Evolutionary conservation across 2,888 invertebrate genomes (phyloP).

Genomic region (Tortrix viridana): DNA sequence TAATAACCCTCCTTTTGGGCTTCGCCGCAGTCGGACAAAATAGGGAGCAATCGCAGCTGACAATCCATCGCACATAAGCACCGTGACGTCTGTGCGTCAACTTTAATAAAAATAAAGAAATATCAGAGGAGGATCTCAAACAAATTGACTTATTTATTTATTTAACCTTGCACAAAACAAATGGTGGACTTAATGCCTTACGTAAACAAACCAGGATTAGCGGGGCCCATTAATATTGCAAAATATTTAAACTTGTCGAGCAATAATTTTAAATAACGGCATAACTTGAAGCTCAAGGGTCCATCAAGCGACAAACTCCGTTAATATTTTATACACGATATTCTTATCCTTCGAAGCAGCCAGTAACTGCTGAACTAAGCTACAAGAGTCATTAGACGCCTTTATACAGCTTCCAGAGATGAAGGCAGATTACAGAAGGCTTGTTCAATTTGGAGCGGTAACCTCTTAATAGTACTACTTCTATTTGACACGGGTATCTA

Average conservation of each 20-base stretch:
- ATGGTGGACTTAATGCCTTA: no score
- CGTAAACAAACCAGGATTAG: slow-evolving; percentile 15
- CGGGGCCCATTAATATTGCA: slow-evolving; percentile 21
- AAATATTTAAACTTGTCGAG: slow-evolving; percentile 17
- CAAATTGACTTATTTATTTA: no score
- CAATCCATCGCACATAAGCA: no score
- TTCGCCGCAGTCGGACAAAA: no score
- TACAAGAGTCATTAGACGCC: slow-evolving; percentile 13
- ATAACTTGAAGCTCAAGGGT: slow-evolving; percentile 20
- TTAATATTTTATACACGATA: slow-evolving; percentile 31
- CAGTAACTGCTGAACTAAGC: slow-evolving; percentile 17
- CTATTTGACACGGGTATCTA: background rate
- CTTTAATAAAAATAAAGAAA: no score
- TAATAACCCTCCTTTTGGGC: no score
- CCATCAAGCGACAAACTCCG: slow-evolving; percentile 22
- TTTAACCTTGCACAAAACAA: no score
- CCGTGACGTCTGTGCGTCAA: no score
- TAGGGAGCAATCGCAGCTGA: no score
- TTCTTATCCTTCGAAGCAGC: slow-evolving; percentile 18
- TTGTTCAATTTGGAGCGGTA: slow-evolving; percentile 8
- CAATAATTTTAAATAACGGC: slow-evolving; percentile 29
- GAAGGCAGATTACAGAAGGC: slow-evolving; percentile 24
- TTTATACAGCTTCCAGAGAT: slow-evolving; percentile 1
- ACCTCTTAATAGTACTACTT: background rate
- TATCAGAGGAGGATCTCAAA: no score